Base-by-base conservation (phyloP, 2,888 invertebrate species). In the Anthrax anthrax region DNA sequence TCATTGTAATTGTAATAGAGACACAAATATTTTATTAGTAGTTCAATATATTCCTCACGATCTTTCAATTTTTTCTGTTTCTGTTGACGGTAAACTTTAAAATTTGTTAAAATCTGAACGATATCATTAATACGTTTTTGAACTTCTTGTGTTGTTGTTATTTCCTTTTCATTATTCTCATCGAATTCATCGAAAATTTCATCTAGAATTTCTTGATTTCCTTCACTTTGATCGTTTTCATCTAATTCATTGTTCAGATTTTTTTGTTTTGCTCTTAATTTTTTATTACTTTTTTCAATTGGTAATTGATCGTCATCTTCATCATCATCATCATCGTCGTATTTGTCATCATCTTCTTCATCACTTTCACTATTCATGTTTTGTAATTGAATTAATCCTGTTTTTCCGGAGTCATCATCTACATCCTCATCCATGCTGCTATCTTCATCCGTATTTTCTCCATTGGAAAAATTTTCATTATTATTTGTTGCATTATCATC, bases 1-100 rank as follows among this genome's bases (percentile, higher is more conserved):
- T 86, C 83, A 70, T 98, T 99, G 64, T 99, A 99, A 61, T 90
- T 90, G 72, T 96, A 98, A 65, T 95, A 96, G 23, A 77, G 73
- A 60, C 95, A 95, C 43, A 98, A 72, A 71, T 98, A 96, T 56
- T 77, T 77, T 46, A 75, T 75, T 34, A 98, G 71, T 43, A 91
- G 71, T 0, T 80, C 77, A 16, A 85, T 65, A 61, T 97, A 96
- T 53, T 95, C 94, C 48, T 76, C 72, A 32, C 96, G 75, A 3
- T 81, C 77, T 57, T 84, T 81, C n/a, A n/a, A n/a, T n/a, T n/a
- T n/a, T n/a, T n/a, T n/a, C n/a, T n/a, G n/a, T 3, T 74, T 74
- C 12, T 73, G 70, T 55, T 84, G 80, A 43, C 84, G 76, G 37
- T 81, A 67, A 49, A 70, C 77, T 52, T 72, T 79, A 56, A 92